Conservation (phyloP, 2,797 vertebrate species). For the Xiphophorus birchmanni region DNA sequence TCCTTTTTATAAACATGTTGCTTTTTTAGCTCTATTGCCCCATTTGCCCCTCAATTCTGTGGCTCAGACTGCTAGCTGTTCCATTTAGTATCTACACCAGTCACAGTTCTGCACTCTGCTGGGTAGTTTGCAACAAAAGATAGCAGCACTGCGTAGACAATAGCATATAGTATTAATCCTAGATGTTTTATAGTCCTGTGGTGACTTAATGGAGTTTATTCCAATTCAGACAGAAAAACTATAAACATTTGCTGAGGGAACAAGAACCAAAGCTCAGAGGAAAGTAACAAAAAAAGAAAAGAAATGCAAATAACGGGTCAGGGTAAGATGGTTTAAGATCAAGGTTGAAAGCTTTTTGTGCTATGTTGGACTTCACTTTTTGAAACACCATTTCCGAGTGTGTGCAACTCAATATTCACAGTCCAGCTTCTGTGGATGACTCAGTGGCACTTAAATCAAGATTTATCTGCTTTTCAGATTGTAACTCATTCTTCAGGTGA, state of each 20-base stretch:
- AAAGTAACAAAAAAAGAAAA: neutral
- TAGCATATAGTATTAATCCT: neutral
- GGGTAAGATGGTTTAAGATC: neutral
- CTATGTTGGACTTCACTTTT: neutral
- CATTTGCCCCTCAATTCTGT: neutral
- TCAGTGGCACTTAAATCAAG: neutral
- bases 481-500: conserved; percentile 7
- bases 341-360: conserved; percentile 1
- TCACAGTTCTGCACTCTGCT: neutral
- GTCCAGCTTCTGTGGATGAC: neutral
- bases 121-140: neutral
- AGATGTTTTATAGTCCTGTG: neutral
- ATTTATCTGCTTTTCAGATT: neutral
- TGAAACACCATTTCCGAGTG: neutral
- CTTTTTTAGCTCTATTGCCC: neutral
- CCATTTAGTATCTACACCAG: neutral
- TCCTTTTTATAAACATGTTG: neutral
- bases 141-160: neutral
- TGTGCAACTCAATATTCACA: conserved; percentile 3
- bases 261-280: neutral
- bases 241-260: neutral
- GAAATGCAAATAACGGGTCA: neutral
- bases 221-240: neutral
- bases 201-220: neutral
- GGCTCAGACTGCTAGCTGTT: neutral